phyloP scores from a whole-genome alignment of 2,113 vertebrate species.

The Phasianus colchicus region DNA sequence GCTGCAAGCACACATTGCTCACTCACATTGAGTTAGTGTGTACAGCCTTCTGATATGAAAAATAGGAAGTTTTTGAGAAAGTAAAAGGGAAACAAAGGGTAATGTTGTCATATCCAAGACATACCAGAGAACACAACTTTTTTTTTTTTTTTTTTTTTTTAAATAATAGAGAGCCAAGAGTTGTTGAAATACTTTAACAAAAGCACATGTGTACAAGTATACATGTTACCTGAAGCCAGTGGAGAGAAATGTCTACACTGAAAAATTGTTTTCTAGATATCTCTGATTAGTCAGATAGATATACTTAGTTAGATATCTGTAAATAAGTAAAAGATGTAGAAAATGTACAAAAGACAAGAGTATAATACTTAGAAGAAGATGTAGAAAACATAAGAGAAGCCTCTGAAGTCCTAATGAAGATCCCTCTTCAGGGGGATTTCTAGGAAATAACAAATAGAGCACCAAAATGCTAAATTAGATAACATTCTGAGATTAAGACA shows the following conservation, averaged over 20 bases:
- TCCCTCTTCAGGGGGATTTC: background rate
- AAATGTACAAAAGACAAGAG: background rate
- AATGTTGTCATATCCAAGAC: background rate
- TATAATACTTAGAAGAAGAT: accelerated
- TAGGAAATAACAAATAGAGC: background rate
- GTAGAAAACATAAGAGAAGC: background rate
- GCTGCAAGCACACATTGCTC: no score
- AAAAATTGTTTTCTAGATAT: background rate
- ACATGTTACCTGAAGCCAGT: accelerated
- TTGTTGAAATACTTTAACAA: background rate
- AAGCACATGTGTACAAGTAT: background rate
- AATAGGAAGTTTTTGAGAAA: background rate
- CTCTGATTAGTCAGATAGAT: background rate
- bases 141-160: background rate
- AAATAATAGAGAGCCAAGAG: background rate
- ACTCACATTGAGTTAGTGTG: background rate
- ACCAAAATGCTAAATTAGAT: background rate
- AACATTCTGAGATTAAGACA: background rate
- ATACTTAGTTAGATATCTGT: no score
- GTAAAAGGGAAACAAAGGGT: background rate
- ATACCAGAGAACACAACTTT: background rate
- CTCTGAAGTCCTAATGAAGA: background rate
- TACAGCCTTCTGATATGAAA: background rate
- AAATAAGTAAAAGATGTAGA: background rate
- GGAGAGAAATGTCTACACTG: background rate